Conservation (phyloP, 2,797 vertebrate genomes). For the Silurus lanzhouensis region DNA sequence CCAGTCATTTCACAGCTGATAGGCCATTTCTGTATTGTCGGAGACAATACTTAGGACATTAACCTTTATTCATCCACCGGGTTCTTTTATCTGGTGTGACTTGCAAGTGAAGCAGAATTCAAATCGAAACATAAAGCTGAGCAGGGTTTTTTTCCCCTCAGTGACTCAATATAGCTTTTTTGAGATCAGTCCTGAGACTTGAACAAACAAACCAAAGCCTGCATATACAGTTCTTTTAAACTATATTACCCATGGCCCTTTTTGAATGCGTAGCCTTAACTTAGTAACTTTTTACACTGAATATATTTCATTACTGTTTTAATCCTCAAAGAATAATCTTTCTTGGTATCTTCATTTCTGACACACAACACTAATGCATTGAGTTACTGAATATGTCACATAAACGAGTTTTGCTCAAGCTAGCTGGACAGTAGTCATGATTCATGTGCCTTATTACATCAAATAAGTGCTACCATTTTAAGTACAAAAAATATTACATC, state of each 20-base stretch:
- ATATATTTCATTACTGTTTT: background rate
- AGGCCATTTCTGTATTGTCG: background rate
- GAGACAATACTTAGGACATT: background rate
- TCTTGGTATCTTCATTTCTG: background rate
- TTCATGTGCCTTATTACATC: background rate
- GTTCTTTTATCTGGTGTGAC: constrained; percentile 6
- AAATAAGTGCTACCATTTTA: background rate
- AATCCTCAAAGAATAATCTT: background rate
- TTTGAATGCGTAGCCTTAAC: background rate
- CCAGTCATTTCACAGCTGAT: constrained; percentile 8
- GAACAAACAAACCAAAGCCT: background rate
- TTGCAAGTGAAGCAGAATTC: background rate
- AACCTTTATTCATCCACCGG: background rate
- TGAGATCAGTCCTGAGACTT: background rate
- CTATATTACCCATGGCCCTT: background rate
- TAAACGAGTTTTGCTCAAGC: background rate
- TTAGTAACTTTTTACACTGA: background rate
- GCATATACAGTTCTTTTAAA: background rate
- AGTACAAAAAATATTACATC: no score
- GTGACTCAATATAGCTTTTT: background rate
- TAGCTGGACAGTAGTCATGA: background rate
- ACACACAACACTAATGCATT: background rate
- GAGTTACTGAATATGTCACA: background rate
- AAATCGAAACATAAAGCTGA: background rate
- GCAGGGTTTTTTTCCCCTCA: background rate